phyloP scores from a whole-genome alignment of 2,888 invertebrate species.

The Stenchaetothrips biformis region DNA sequence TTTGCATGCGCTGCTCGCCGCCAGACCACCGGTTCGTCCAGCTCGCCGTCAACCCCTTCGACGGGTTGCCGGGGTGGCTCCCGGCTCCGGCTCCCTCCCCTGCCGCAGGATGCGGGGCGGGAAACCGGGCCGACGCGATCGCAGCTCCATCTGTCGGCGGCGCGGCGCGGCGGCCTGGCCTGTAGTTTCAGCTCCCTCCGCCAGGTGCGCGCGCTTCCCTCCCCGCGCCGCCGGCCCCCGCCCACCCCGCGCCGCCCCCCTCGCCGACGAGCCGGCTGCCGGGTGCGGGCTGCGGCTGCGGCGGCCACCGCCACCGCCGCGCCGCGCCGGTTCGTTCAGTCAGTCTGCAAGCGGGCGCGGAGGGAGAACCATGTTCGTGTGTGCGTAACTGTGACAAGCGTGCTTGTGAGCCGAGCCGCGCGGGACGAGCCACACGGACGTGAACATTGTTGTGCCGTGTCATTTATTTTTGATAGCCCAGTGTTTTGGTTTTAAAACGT shows the following conservation, averaged over 20 bases:
- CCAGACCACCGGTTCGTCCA: not conserved
- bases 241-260: conserved; percentile 23
- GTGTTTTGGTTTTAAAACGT: not conserved
- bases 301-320: conserved; percentile 52
- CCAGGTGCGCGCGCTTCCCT: not conserved
- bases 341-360: conserved; percentile 49
- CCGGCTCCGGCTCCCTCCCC: conserved; percentile 39
- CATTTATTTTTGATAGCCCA: not conserved
- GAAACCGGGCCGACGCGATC: not conserved
- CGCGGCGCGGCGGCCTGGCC: not conserved
- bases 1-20: not conserved
- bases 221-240: not conserved
- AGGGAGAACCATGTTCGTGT: conserved; percentile 1
- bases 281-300: conserved; percentile 38
- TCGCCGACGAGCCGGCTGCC: not conserved
- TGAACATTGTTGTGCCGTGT: not conserved
- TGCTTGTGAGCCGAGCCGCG: not conserved
- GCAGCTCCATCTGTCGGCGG: conserved; percentile 8
- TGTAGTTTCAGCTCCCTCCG: not conserved
- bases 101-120: too few species aligned
- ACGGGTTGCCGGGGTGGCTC: too few species aligned
- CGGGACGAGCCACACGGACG: not conserved
- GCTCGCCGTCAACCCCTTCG: not conserved
- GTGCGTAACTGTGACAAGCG: conserved; percentile 20
- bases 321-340: conserved; percentile 49